These are phyloP conservation scores for Apteryx owenii DNA, from an alignment of 2,113 vertebrate genomes.

Conservation along the genomic window DNA sequence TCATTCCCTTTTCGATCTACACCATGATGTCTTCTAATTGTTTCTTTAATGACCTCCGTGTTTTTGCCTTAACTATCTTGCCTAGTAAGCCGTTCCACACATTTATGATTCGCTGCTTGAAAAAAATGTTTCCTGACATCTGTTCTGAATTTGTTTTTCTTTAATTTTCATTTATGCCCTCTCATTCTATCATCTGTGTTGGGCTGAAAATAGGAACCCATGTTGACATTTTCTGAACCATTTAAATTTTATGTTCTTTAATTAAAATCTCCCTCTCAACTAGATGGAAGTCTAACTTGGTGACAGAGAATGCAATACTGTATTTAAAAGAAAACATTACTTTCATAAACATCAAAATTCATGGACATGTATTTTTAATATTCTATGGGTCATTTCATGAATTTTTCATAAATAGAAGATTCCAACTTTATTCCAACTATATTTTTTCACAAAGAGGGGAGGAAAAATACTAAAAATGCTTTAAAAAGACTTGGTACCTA, in stretches of 20 bases:
- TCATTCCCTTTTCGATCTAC: slow-evolving; percentile 47
- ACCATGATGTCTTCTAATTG: slow-evolving; percentile 67
- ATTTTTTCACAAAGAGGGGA: not conserved
- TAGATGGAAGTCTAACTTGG: slow-evolving; percentile 70
- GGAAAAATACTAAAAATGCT: not conserved
- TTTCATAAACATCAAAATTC: not conserved
- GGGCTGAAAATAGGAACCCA: slow-evolving; percentile 82
- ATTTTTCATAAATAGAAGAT: not conserved
- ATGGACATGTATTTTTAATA: not conserved
- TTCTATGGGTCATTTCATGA: not conserved
- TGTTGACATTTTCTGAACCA: slow-evolving; percentile 81
- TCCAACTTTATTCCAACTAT: not conserved
- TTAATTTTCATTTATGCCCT: slow-evolving; percentile 84
- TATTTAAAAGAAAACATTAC: slow-evolving; percentile 24
- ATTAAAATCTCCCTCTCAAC: slow-evolving; percentile 75
- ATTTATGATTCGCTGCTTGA: slow-evolving; percentile 74
- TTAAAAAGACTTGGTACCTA: not conserved
- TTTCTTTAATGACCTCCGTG: slow-evolving; percentile 70
- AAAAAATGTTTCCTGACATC: slow-evolving; percentile 80
- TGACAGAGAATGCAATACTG: not conserved
- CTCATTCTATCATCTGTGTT: slow-evolving; percentile 81
- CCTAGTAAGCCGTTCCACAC: slow-evolving; percentile 75
- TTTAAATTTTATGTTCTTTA: slow-evolving; percentile 82
- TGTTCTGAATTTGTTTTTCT: slow-evolving; percentile 83
- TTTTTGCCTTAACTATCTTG: slow-evolving; percentile 73